Evolutionary conservation across 1,140 invertebrate species (phyloP).

Genomic region (Rhizoglyphus robini): DNA sequence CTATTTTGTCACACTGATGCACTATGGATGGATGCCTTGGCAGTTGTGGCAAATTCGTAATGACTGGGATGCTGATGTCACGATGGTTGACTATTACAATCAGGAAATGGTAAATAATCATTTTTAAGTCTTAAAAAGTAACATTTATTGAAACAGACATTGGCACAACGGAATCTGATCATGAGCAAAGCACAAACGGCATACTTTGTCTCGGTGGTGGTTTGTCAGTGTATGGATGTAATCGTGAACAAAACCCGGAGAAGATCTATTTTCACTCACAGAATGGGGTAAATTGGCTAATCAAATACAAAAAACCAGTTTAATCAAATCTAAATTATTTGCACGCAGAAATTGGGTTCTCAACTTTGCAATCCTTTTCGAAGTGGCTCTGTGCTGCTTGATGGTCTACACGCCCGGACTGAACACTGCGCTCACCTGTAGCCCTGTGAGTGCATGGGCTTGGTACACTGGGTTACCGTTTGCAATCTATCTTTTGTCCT

Average conservation of each 20-base stretch:
- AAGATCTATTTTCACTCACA: slow-evolving; percentile 48
- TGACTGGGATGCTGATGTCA: background rate
- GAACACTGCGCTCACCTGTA: background rate
- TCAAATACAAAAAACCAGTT: no score
- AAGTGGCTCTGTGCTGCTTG: slow-evolving; percentile 50
- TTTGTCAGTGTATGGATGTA: slow-evolving; percentile 56
- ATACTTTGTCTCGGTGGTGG: no score
- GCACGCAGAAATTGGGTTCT: slow-evolving; percentile 44
- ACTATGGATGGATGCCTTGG: no score
- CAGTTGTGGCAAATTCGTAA: slow-evolving; percentile 68
- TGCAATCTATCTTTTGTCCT: background rate
- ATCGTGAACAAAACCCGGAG: slow-evolving; percentile 52
- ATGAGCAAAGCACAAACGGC: slow-evolving; percentile 79
- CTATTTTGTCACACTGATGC: slow-evolving; percentile 80
- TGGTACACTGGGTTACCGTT: slow-evolving; percentile 14
- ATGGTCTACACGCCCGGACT: slow-evolving; percentile 49
- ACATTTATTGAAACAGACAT: no score
- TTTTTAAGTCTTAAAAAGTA: no score
- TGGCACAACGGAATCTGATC: slow-evolving; percentile 80
- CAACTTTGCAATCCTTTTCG: slow-evolving; percentile 62
- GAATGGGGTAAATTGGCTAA: no score
- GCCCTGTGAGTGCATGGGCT: background rate
- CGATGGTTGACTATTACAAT: background rate
- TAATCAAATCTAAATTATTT: no score
- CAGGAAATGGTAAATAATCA: background rate